Evolutionary conservation across 2,113 vertebrate species (phyloP).

Genomic region (Dromas ardeola): DNA sequence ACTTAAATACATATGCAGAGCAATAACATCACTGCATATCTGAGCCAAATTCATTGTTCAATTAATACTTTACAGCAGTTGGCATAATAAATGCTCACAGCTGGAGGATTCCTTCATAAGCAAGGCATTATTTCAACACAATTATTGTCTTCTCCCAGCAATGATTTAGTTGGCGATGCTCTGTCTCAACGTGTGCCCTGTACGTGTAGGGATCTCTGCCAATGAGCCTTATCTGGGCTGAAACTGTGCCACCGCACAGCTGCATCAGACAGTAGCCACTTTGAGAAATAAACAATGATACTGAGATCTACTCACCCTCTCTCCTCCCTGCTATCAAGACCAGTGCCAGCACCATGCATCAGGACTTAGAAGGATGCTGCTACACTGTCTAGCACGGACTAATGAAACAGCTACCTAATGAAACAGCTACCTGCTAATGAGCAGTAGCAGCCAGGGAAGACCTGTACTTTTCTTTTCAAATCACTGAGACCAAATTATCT

Average conservation of each 20-base stretch:
- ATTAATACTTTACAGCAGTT: background rate
- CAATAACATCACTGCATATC: constrained; percentile 6
- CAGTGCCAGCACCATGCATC: background rate
- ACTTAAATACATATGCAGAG: background rate
- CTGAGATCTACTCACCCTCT: background rate
- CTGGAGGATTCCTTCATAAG: constrained; percentile 43
- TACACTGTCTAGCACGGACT: rapidly evolving
- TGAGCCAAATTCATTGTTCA: constrained; percentile 22
- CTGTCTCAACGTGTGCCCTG: constrained; percentile 32
- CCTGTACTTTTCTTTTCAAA: background rate
- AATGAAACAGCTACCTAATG: background rate
- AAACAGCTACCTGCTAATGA: background rate
- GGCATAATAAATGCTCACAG: constrained; percentile 4
- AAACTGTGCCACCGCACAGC: constrained; percentile 6
- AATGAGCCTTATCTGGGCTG: background rate
- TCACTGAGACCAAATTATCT: background rate
- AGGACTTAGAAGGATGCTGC: background rate
- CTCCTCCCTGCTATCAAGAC: background rate
- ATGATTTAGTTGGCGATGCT: background rate
- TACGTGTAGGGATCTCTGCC: background rate
- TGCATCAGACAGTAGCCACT: constrained; percentile 48
- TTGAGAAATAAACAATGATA: constrained; percentile 47
- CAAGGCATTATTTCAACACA: constrained; percentile 41
- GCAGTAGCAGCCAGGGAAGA: background rate
- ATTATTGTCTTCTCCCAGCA: constrained; percentile 40